Percentiles rank a stretch among this genome's conserved stretches.
phyloP scores from a whole-genome alignment of 2,888 invertebrate species.

The Diachrysia chrysitis region DNA sequence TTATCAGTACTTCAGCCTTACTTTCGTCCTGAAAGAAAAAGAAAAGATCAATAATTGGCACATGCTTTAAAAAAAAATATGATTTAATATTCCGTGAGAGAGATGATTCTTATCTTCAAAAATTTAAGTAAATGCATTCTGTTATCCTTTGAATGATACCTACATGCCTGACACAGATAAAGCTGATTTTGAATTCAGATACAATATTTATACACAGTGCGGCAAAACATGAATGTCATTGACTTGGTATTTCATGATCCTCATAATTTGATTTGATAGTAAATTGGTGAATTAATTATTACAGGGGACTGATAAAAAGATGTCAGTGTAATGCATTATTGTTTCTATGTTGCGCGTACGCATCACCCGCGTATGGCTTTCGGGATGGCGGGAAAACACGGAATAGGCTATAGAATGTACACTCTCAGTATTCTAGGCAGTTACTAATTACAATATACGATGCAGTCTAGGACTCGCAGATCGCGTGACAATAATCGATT shows the following conservation, averaged over 20 bases:
- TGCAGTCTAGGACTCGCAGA: background rate
- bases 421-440: background rate
- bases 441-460: background rate
- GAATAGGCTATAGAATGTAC: background rate
- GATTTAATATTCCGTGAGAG: no score
- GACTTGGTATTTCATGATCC: conserved; percentile 25
- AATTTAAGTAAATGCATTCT: no score
- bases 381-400: background rate
- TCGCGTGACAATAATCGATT: background rate
- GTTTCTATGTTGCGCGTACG: background rate
- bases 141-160: conserved; percentile 17
- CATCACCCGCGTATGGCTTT: background rate
- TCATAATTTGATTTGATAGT: background rate
- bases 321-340: background rate
- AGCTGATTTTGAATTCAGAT: conserved; percentile 60
- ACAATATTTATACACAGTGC: conserved; percentile 38
- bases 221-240: conserved; percentile 20
- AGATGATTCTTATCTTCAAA: no score
- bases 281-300: background rate
- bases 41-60: no score
- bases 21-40: no score
- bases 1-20: no score
- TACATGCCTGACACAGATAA: conserved; percentile 63
- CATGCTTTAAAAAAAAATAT: no score
- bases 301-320: background rate